Conservation (phyloP, 2,797 vertebrate species). For the Echiichthys vipera region DNA sequence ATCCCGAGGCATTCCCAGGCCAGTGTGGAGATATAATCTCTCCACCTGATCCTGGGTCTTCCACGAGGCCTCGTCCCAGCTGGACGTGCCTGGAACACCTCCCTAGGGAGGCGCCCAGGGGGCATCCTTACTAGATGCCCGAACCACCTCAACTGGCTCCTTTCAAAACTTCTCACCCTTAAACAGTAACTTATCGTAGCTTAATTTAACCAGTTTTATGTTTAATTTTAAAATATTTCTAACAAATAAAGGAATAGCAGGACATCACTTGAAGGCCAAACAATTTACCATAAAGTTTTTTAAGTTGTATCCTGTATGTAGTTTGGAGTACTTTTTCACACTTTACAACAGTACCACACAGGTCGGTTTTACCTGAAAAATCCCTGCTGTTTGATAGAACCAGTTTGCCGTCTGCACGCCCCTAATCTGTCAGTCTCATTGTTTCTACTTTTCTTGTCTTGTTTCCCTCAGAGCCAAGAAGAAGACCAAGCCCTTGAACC, state of each 20-base stretch:
- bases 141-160: too few species aligned
- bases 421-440: background rate
- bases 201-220: too few species aligned
- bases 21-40: too few species aligned
- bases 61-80: too few species aligned
- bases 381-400: background rate
- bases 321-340: background rate
- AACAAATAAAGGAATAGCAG: background rate
- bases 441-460: slow-evolving; percentile 24
- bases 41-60: too few species aligned
- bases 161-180: too few species aligned
- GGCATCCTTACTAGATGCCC: too few species aligned
- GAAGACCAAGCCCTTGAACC: slow-evolving; percentile 97
- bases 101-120: too few species aligned
- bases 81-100: too few species aligned
- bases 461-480: slow-evolving; percentile 90
- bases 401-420: background rate
- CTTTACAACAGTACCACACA: background rate
- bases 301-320: background rate
- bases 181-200: too few species aligned
- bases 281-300: background rate
- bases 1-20: too few species aligned
- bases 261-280: background rate
- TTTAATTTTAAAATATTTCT: too few species aligned
- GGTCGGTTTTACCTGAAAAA: background rate